Evolutionary conservation across 1,140 invertebrate genomes (phyloP).

Genomic region (Zaprionus davidi): DNA sequence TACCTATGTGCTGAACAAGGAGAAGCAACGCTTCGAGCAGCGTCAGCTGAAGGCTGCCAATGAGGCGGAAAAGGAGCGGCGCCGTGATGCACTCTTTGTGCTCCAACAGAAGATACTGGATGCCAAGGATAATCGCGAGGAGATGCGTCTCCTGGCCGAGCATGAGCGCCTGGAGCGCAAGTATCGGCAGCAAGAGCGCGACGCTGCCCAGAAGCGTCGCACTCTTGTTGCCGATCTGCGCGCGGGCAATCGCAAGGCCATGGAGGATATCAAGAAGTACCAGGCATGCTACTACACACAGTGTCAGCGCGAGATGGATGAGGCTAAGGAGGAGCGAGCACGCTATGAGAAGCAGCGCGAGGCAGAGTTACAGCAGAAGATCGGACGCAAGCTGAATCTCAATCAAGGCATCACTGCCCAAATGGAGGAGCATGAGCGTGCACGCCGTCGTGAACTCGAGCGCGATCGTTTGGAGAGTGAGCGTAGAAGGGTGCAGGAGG

Average conservation of each 20-base stretch:
- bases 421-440: conserved; percentile 61
- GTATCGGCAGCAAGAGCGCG: conserved; percentile 58
- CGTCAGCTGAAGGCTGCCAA: conserved; percentile 48
- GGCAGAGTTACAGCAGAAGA: conserved; percentile 35
- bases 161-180: conserved; percentile 64
- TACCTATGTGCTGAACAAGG: conserved; percentile 56
- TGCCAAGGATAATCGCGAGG: conserved; percentile 65
- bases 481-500: conserved; percentile 15
- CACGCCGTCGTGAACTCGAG: conserved; percentile 54
- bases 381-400: conserved; percentile 45
- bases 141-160: conserved; percentile 68
- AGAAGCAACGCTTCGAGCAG: conserved; percentile 39
- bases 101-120: conserved; percentile 67
- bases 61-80: conserved; percentile 44
- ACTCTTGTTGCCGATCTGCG: conserved; percentile 49
- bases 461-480: conserved; percentile 48
- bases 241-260: conserved; percentile 53
- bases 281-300: conserved; percentile 63
- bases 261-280: conserved; percentile 51
- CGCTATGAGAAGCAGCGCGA: conserved; percentile 46
- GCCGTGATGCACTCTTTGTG: conserved; percentile 51
- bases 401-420: conserved; percentile 52
- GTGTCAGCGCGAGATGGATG: conserved; percentile 48
- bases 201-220: conserved; percentile 47
- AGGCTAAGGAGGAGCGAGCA: conserved; percentile 41